Evolutionary conservation across 2,797 vertebrate genomes (phyloP).

Genomic region (Tiaroga cobitis): DNA sequence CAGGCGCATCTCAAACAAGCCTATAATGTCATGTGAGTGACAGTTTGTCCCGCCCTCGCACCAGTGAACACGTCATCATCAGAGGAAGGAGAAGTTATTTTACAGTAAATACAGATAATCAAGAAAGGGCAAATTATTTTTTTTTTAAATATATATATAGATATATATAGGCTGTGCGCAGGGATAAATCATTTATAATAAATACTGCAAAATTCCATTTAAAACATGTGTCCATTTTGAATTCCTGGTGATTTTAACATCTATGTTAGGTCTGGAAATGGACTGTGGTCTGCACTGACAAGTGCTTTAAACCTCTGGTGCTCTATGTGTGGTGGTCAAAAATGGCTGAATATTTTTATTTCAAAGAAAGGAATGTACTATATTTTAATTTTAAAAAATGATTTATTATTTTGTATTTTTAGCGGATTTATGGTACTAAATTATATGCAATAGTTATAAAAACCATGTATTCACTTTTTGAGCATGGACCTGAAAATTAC

Average conservation of each 20-base stretch:
- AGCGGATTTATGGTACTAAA: not conserved
- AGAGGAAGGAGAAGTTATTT: too few species aligned
- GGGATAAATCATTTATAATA: not conserved
- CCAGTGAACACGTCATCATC: too few species aligned
- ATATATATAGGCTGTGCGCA: too few species aligned
- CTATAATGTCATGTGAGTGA: too few species aligned
- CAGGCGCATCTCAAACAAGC: too few species aligned
- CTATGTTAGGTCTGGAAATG: too few species aligned
- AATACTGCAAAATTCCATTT: not conserved
- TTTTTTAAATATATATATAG: too few species aligned
- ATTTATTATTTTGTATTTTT: not conserved
- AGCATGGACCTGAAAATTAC: not conserved
- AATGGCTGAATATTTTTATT: not conserved
- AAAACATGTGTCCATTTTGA: not conserved
- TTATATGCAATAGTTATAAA: not conserved
- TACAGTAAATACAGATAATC: too few species aligned
- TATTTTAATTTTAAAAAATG: not conserved
- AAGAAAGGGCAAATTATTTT: too few species aligned
- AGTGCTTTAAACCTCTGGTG: not conserved
- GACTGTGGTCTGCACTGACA: not conserved
- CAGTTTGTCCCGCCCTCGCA: too few species aligned
- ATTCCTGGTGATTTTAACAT: not conserved
- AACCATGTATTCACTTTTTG: not conserved
- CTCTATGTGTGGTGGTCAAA: not conserved
- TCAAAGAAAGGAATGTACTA: not conserved